Percentiles rank a stretch among this genome's conserved stretches.
These are phyloP conservation scores for Erethizon dorsatum DNA, from an alignment of 2,797 vertebrate species.

Conservation along the genomic window DNA sequence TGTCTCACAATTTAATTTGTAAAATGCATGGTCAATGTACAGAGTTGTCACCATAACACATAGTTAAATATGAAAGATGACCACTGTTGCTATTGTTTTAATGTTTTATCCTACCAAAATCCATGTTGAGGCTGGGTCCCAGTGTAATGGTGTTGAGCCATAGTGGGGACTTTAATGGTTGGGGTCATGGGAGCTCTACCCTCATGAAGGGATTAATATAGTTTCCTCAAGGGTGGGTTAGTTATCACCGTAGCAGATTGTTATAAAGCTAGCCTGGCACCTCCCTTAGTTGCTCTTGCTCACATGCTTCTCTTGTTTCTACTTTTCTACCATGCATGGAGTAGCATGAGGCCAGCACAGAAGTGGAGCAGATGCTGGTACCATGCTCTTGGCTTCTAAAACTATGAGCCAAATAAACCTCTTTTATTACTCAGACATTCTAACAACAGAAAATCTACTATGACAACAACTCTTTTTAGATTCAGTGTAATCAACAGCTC, in stretches of 20 bases:
- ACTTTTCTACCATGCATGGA: not conserved
- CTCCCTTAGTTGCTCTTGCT: not conserved
- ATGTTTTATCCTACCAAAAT: not conserved
- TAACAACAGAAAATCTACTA: not conserved
- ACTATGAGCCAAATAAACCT: not conserved
- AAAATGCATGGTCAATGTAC: not conserved
- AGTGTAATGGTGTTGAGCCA: not conserved
- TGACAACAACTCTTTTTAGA: conserved; percentile 17
- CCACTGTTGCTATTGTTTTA: not conserved
- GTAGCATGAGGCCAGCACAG: not conserved
- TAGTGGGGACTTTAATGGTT: not conserved
- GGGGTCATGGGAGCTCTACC: not conserved
- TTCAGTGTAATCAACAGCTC: not conserved
- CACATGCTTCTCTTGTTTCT: not conserved
- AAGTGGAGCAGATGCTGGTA: not conserved
- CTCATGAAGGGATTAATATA: not conserved
- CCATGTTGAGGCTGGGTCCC: not conserved
- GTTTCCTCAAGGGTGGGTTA: not conserved
- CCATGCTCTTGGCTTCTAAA: not conserved
- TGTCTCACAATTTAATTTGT: not conserved
- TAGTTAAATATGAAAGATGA: conserved; percentile 22
- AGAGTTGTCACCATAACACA: not conserved
- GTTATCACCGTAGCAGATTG: not conserved
- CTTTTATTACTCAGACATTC: not conserved
- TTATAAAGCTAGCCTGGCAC: not conserved